These are phyloP conservation scores for Aphyosemion australe DNA, from an alignment of 2,113 vertebrate genomes.

Conservation along the genomic window DNA sequence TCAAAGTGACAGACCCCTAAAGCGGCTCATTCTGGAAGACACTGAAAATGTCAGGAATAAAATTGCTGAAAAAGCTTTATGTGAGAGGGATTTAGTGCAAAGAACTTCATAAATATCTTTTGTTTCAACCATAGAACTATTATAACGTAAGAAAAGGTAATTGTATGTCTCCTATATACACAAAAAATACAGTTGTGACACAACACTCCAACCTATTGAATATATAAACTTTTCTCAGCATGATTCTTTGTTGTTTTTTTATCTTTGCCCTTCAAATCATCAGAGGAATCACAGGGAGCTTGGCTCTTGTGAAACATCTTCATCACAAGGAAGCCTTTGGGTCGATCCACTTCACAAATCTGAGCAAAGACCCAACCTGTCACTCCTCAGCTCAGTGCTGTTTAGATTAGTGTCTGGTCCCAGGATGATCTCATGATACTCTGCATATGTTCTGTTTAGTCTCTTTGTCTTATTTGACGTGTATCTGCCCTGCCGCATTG, in stretches of 20 bases:
- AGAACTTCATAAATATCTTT: too few species aligned
- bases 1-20: too few species aligned
- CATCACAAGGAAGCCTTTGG: slow-evolving; percentile 7
- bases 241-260: neutral
- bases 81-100: too few species aligned
- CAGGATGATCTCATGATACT: slow-evolving; percentile 52
- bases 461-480: slow-evolving; percentile 51
- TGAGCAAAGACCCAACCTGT: slow-evolving; percentile 27
- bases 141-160: too few species aligned
- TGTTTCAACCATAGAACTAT: too few species aligned
- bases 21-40: too few species aligned
- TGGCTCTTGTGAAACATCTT: slow-evolving; percentile 5
- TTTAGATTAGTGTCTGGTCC: slow-evolving; percentile 66
- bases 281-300: slow-evolving; percentile 1
- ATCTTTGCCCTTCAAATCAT: neutral
- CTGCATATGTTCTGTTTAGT: slow-evolving; percentile 49
- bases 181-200: neutral
- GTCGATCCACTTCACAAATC: slow-evolving; percentile 19
- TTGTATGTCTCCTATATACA: too few species aligned
- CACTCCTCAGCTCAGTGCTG: slow-evolving; percentile 41
- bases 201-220: neutral
- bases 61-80: too few species aligned
- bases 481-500: slow-evolving; percentile 56
- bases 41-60: too few species aligned
- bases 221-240: neutral